phyloP scores from a whole-genome alignment of 23 tunicate genomes.

The Halocynthia aurantium region DNA sequence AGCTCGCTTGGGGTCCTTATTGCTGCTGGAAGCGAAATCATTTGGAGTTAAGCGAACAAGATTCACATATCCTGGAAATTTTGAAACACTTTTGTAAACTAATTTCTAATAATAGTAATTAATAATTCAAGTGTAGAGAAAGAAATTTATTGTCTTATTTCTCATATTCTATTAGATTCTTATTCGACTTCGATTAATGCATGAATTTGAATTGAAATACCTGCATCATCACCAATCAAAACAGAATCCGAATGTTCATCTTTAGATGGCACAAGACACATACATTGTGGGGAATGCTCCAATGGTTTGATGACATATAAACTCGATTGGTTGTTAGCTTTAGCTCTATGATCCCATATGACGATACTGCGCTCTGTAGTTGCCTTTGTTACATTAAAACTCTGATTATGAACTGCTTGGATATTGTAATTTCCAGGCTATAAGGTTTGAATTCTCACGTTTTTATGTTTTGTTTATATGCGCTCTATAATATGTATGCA shows the following conservation, averaged over 20 bases:
- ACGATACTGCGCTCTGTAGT: conserved; percentile 84
- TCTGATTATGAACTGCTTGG: no score
- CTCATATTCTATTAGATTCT: no score
- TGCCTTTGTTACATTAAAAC: conserved; percentile 34
- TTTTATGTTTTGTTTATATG: no score
- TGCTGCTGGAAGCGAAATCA: conserved; percentile 70
- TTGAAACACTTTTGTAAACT: neutral
- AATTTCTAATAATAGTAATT: neutral
- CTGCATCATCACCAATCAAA: conserved; percentile 89
- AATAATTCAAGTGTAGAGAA: neutral
- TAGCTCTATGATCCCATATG: conserved; percentile 89
- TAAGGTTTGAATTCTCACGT: no score
- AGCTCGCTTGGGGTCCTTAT: conserved; percentile 55
- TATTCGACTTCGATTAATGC: no score
- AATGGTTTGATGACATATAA: conserved; percentile 84
- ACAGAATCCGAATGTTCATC: conserved; percentile 74
- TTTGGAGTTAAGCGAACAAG: conserved; percentile 70
- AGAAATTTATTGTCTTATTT: neutral
- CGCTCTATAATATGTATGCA: no score
- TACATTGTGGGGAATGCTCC: conserved; percentile 88
- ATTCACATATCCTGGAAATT: conserved; percentile 65
- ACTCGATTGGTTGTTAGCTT: conserved; percentile 72
- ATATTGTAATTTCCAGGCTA: no score
- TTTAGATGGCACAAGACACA: conserved; percentile 62
- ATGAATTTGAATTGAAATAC: conserved; percentile 2